Evolutionary conservation across 2,113 vertebrate genomes (phyloP).

Genomic region (Menidia beryllina): DNA sequence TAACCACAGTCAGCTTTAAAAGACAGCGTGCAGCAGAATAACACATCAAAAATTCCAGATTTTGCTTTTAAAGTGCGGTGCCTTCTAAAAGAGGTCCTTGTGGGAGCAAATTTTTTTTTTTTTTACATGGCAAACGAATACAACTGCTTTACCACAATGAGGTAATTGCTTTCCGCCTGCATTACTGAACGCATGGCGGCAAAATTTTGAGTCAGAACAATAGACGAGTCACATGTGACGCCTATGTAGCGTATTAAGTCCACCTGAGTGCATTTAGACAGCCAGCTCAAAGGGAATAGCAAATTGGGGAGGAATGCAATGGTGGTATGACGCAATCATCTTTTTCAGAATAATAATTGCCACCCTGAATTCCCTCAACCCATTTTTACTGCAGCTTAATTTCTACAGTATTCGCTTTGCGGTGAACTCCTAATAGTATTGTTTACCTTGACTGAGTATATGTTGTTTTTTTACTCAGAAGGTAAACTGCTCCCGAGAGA

Average conservation of each 20-base stretch:
- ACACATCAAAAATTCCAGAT: conserved; percentile 27
- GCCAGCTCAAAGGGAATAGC: conserved; percentile 30
- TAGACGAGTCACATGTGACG: conserved; percentile 51
- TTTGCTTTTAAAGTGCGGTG: conserved; percentile 48
- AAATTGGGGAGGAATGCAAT: conserved; percentile 7
- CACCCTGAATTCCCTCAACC: conserved; percentile 32
- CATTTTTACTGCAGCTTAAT: conserved; percentile 22
- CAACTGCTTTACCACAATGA: conserved; percentile 60
- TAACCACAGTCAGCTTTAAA: conserved; percentile 36
- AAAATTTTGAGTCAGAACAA: conserved; percentile 48
- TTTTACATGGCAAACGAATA: conserved; percentile 49
- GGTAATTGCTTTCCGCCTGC: conserved; percentile 73
- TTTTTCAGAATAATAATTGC: conserved; percentile 36
- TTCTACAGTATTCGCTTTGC: conserved; percentile 34
- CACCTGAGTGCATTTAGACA: conserved; percentile 57
- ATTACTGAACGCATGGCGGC: conserved; percentile 46
- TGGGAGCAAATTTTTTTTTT: conserved; percentile 50
- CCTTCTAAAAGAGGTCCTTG: conserved; percentile 38
- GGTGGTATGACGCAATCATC: conserved; percentile 51
- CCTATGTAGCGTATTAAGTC: conserved; percentile 48
- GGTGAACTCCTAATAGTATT: conserved; percentile 43
- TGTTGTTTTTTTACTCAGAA: conserved; percentile 26
- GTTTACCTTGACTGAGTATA: conserved; percentile 55
- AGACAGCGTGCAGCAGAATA: conserved; percentile 30
- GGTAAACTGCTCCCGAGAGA: conserved; percentile 49